phyloP scores from a whole-genome alignment of 2,797 vertebrate species.

The Gastrophryne carolinensis region DNA sequence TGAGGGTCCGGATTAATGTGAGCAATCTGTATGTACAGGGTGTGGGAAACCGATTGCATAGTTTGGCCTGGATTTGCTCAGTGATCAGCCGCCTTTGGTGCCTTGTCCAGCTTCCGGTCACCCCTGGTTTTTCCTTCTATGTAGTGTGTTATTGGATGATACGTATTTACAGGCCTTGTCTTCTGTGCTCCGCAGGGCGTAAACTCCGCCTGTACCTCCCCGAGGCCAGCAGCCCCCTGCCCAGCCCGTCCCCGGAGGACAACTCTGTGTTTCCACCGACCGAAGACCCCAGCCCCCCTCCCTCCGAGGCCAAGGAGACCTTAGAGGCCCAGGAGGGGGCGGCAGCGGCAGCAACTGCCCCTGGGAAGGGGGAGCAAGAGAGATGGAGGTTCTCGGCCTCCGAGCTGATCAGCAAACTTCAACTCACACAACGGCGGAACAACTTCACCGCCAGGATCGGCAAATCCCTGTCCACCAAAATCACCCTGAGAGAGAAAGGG shows the following conservation, averaged over 20 bases:
- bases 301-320: slow-evolving; percentile 55
- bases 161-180: neutral
- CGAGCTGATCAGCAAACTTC: slow-evolving; percentile 84
- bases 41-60: too few relatives aligned
- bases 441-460: slow-evolving; percentile 83
- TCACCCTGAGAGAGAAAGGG: slow-evolving; percentile 71
- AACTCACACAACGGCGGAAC: slow-evolving; percentile 80
- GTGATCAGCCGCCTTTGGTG: too few relatives aligned
- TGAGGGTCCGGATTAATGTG: too few relatives aligned
- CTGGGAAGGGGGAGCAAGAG: slow-evolving; percentile 73
- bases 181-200: slow-evolving; percentile 67
- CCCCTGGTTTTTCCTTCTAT: too few relatives aligned
- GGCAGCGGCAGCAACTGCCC: neutral
- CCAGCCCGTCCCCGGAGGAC: slow-evolving; percentile 69
- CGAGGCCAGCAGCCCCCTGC: slow-evolving; percentile 69
- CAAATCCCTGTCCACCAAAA: slow-evolving; percentile 78
- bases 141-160: too few relatives aligned
- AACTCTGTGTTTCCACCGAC: slow-evolving; percentile 70
- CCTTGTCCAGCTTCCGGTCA: too few relatives aligned
- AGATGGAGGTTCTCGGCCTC: slow-evolving; percentile 86
- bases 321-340: slow-evolving; percentile 48
- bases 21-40: too few relatives aligned
- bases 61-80: too few relatives aligned
- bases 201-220: slow-evolving; percentile 85
- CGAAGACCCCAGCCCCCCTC: slow-evolving; percentile 67